Percentiles rank a stretch among this genome's conserved stretches.
phyloP scores from a whole-genome alignment of 2,797 vertebrate species.

The Sebastes reedi region DNA sequence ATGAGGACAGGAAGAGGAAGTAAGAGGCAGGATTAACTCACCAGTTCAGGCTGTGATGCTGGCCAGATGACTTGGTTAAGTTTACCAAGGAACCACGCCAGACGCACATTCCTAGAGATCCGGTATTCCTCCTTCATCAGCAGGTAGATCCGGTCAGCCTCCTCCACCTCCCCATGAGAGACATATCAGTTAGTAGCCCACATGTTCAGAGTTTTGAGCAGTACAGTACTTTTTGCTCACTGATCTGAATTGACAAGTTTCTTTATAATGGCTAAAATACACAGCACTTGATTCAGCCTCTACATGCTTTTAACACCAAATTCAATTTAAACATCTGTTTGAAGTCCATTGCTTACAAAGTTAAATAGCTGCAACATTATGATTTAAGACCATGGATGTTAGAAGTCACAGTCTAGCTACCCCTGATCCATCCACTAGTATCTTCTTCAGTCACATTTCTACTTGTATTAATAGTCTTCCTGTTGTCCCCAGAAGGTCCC shows the following conservation, averaged over 20 bases:
- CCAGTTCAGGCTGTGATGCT: not conserved
- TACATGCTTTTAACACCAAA: not conserved
- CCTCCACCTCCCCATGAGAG: not conserved
- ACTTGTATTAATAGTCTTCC: not conserved
- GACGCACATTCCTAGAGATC: not conserved
- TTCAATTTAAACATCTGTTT: not conserved
- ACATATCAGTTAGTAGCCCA: not conserved
- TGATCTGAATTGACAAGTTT: not conserved
- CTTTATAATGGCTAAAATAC: not conserved
- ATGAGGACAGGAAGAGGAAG: not conserved
- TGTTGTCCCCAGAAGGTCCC: not conserved
- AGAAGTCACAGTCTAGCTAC: too few relatives aligned
- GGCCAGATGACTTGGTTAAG: conserved; percentile 5
- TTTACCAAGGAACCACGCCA: conserved; percentile 2
- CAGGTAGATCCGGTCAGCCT: conserved; percentile 1
- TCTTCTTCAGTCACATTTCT: too few relatives aligned
- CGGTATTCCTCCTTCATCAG: not conserved
- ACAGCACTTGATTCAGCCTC: not conserved
- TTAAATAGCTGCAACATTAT: not conserved
- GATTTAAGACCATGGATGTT: not conserved
- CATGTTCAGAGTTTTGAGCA: not conserved
- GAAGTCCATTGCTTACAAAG: not conserved
- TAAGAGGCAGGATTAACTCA: not conserved
- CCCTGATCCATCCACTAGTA: not conserved
- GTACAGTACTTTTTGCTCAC: not conserved